Evolutionary conservation across 2,797 vertebrate genomes (phyloP).

Genomic region (Eulemur albifrons): DNA sequence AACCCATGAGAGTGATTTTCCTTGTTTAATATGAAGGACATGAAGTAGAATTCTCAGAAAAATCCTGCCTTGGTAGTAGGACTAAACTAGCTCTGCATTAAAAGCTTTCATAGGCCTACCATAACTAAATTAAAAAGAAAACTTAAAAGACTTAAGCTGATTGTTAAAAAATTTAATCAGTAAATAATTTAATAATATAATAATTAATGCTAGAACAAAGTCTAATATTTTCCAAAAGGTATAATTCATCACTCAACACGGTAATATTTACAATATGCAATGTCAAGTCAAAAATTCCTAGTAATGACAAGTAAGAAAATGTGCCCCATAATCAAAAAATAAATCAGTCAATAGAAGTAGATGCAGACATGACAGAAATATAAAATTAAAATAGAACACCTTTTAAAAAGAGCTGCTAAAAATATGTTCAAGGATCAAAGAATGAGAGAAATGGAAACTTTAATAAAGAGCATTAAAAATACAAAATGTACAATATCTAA

Average conservation of each 20-base stretch:
- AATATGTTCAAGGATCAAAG: not conserved
- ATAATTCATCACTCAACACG: not conserved
- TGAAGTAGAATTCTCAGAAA: not conserved
- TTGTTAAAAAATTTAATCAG: not conserved
- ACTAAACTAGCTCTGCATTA: not conserved
- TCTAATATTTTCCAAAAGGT: not conserved
- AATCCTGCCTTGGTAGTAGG: not conserved
- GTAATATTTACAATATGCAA: not conserved
- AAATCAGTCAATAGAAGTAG: not conserved
- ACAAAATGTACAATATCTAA: not conserved
- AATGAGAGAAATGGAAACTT: not conserved
- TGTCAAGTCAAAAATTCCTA: not conserved
- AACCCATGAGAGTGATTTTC: not conserved
- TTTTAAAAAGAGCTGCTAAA: not conserved
- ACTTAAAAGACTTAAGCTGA: not conserved
- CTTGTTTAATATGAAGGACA: not conserved
- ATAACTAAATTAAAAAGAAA: not conserved
- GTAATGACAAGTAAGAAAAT: not conserved
- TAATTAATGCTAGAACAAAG: not conserved
- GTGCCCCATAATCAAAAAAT: not conserved
- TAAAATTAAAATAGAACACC: not conserved
- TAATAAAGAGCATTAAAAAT: not conserved
- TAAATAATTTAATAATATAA: not conserved
- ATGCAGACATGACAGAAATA: not conserved
- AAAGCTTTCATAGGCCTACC: not conserved